These are phyloP conservation scores for Apamea epomidion DNA, from an alignment of 2,888 invertebrate species.

Conservation along the genomic window DNA sequence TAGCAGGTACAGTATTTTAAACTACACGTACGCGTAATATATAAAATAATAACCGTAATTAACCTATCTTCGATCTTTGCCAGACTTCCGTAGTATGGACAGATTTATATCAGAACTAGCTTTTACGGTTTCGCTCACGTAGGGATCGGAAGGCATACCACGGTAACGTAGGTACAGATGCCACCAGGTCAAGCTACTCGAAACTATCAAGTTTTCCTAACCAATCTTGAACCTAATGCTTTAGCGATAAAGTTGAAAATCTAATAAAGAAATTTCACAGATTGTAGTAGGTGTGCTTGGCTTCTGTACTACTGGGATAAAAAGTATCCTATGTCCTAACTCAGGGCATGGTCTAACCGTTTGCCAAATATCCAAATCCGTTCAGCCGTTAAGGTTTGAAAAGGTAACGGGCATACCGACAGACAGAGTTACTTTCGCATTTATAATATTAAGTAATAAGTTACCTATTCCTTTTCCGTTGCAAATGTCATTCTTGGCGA, in stretches of 20 bases:
- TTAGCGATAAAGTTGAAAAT: no score
- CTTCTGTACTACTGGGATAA: background rate
- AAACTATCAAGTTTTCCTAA: no score
- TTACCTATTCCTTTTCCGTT: slow-evolving; percentile 80
- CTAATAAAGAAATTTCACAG: no score
- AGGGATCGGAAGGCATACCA: background rate
- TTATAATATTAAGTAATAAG: background rate
- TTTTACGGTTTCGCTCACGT: background rate
- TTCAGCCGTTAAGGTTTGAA: background rate
- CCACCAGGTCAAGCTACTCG: no score
- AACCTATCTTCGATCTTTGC: background rate
- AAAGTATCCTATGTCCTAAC: background rate
- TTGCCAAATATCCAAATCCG: background rate
- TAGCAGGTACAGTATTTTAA: no score
- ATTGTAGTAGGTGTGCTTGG: no score
- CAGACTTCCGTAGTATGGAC: background rate
- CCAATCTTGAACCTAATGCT: no score
- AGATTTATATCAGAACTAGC: background rate
- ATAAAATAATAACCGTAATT: no score
- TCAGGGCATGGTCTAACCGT: background rate
- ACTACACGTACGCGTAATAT: no score
- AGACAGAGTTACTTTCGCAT: background rate
- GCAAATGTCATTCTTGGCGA: slow-evolving; percentile 77
- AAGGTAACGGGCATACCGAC: background rate
- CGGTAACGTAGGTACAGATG: background rate